These are phyloP conservation scores for Tetranychus piercei DNA, from an alignment of 2,888 invertebrate species.

Conservation along the genomic window DNA sequence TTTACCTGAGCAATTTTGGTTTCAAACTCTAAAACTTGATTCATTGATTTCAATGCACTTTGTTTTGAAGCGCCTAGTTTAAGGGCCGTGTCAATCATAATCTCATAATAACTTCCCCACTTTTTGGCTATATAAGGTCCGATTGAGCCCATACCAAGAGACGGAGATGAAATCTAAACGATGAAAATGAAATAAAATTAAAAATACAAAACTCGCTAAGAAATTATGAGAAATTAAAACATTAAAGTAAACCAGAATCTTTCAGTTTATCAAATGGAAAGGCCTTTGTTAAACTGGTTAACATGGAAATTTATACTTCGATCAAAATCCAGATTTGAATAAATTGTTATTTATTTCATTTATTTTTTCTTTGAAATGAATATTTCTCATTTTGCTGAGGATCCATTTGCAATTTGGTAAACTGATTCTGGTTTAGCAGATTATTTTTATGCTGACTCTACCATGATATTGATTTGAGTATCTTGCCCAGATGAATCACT, in stretches of 20 bases:
- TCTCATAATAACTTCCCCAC: background rate
- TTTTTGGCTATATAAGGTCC: background rate
- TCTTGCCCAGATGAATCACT: background rate
- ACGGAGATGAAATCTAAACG: background rate
- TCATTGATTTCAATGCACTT: background rate
- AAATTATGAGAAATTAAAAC: no score
- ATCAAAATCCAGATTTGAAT: no score
- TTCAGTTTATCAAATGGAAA: no score
- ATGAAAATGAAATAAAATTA: background rate
- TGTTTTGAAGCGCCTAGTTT: constrained; percentile 2
- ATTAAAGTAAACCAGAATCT: no score
- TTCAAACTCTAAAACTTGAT: constrained; percentile 6
- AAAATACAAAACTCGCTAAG: background rate
- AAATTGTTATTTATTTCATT: no score
- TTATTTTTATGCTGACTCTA: background rate
- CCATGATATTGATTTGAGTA: background rate
- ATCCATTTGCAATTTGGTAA: no score
- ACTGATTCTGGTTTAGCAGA: no score
- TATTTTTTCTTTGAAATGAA: no score
- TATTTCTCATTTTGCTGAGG: no score
- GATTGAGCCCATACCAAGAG: background rate
- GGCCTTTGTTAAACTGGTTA: no score
- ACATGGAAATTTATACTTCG: no score
- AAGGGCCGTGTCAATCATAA: constrained; percentile 2
- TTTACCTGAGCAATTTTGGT: background rate